These are phyloP conservation scores for Pristionchus mayeri DNA, from an alignment of 2,888 invertebrate species.

Conservation along the genomic window DNA sequence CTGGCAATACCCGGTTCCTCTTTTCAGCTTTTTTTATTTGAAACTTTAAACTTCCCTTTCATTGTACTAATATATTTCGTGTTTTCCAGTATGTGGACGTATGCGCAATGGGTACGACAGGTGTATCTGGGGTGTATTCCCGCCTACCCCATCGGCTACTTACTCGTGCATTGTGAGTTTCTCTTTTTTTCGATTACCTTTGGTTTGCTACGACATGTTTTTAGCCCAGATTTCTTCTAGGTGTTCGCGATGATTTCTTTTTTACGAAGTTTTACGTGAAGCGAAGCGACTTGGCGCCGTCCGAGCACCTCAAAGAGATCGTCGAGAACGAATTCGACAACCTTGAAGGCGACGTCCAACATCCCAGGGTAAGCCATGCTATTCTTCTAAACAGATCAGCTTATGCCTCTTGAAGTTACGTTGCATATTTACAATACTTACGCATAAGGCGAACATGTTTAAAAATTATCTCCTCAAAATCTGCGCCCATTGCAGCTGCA, in stretches of 20 bases:
- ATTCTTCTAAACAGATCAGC: no score
- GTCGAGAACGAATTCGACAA: conserved; percentile 64
- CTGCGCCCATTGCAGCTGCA: conserved; percentile 49
- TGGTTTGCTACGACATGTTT: background rate
- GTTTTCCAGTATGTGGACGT: conserved; percentile 37
- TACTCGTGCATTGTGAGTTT: conserved; percentile 60
- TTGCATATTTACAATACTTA: background rate
- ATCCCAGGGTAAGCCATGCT: conserved; percentile 53
- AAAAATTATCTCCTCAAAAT: background rate
- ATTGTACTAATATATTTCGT: background rate
- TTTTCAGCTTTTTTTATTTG: background rate
- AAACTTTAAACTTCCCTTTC: background rate
- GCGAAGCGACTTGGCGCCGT: conserved; percentile 56
- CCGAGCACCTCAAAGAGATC: conserved; percentile 59
- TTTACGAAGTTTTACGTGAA: conserved; percentile 60
- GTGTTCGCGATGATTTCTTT: conserved; percentile 60
- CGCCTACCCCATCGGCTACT: conserved; percentile 60
- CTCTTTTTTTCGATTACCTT: no score
- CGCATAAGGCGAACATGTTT: no score
- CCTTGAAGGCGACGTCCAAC: conserved; percentile 54
- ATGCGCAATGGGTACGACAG: conserved; percentile 51
- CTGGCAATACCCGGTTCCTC: background rate
- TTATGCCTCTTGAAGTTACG: no score
- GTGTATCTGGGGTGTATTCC: conserved; percentile 60
- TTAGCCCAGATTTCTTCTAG: background rate